Evolutionary conservation across 2,888 invertebrate species (phyloP).

Genomic region (Hoplodrina ambigua): DNA sequence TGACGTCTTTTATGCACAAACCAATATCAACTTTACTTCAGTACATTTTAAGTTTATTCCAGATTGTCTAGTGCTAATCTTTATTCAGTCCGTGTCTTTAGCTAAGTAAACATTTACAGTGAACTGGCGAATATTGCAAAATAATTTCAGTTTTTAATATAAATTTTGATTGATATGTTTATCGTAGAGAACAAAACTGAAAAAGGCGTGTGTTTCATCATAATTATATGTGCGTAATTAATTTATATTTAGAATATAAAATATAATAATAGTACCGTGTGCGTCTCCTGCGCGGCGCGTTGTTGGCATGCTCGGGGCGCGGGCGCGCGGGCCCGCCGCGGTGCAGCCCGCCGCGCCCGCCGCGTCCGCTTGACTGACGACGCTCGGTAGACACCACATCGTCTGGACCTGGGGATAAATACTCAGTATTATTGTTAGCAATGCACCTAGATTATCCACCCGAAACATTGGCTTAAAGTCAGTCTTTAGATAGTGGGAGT

Average conservation of each 20-base stretch:
- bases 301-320: slow-evolving; percentile 82
- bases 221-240: no score
- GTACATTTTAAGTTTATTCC: not conserved
- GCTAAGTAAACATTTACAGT: not conserved
- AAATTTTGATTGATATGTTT: not conserved
- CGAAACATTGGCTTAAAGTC: no score
- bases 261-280: slow-evolving; percentile 85
- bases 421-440: not conserved
- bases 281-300: slow-evolving; percentile 91
- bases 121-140: not conserved
- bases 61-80: not conserved
- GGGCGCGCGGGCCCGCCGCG: slow-evolving; percentile 77
- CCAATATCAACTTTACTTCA: not conserved
- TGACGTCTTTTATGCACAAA: not conserved
- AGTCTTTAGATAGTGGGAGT: no score
- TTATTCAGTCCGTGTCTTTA: not conserved
- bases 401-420: slow-evolving; percentile 78
- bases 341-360: slow-evolving; percentile 77
- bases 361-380: slow-evolving; percentile 82
- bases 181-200: not conserved
- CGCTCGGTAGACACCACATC: slow-evolving; percentile 79
- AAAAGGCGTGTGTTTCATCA: not conserved
- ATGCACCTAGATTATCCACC: not conserved
- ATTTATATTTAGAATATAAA: no score
- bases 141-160: not conserved